These are phyloP conservation scores for Trachelus iudaicus DNA, from an alignment of 2,888 invertebrate species.

Conservation along the genomic window DNA sequence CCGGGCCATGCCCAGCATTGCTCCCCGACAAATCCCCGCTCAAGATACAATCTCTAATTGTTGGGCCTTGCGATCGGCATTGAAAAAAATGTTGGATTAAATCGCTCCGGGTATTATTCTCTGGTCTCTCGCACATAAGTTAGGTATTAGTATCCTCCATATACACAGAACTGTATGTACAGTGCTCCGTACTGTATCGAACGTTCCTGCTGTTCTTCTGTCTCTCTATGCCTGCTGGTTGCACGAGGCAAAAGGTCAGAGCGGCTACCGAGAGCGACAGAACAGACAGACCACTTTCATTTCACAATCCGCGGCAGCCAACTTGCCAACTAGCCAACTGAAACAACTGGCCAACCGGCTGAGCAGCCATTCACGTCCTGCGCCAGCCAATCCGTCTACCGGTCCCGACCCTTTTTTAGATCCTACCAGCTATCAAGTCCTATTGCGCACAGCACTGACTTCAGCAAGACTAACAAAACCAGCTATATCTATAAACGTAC, in stretches of 20 bases:
- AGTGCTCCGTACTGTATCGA: background rate
- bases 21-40: conserved; percentile 9
- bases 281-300: conserved; percentile 40
- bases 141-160: background rate
- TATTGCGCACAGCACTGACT: background rate
- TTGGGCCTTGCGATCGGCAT: conserved; percentile 28
- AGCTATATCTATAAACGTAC: background rate
- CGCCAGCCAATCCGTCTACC: background rate
- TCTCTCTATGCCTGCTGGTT: conserved; percentile 3
- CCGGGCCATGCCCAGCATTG: conserved; percentile 6
- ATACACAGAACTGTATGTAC: background rate
- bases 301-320: conserved; percentile 38
- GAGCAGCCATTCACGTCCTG: conserved; percentile 9
- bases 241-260: conserved; percentile 45
- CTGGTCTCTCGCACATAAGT: background rate
- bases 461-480: background rate
- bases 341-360: background rate
- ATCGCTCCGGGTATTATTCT: conserved; percentile 20
- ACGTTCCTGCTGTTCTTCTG: background rate
- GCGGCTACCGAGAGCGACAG: conserved; percentile 36
- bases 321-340: background rate
- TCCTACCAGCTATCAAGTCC: background rate
- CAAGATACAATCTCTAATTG: conserved; percentile 53
- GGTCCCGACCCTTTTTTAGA: background rate
- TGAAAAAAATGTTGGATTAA: conserved; percentile 36